Conservation (phyloP, 1,140 invertebrate genomes). For the Bombus pascuorum region DNA sequence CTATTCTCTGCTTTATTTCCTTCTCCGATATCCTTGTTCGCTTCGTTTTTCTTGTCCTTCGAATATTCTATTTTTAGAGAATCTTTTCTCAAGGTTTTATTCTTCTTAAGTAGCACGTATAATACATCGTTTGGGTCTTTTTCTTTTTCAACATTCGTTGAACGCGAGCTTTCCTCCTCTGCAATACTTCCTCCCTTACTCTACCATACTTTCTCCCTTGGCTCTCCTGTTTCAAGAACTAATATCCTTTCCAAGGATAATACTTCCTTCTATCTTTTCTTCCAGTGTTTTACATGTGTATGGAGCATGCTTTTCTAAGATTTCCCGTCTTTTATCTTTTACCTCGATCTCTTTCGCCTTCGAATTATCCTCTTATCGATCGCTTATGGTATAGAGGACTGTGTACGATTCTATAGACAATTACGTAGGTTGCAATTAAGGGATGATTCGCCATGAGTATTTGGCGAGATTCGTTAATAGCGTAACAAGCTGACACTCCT, state of each 20-base stretch:
- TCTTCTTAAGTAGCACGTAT: no score
- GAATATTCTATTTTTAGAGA: background rate
- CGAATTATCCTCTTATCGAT: no score
- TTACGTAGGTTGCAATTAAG: no score
- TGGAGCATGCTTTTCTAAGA: no score
- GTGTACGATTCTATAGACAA: no score
- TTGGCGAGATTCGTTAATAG: background rate
- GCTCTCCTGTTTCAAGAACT: no score
- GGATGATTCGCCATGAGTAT: background rate
- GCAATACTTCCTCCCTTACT: no score
- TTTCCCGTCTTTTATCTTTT: no score
- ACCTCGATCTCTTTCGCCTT: no score
- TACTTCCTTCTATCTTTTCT: background rate
- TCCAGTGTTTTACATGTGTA: background rate
- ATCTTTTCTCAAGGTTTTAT: no score
- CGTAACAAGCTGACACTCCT: background rate
- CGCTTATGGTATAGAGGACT: no score
- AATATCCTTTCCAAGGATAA: background rate
- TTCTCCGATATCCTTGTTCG: background rate
- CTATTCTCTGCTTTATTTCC: background rate
- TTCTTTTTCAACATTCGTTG: background rate
- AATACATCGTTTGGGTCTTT: background rate
- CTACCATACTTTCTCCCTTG: background rate
- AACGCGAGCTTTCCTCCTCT: background rate
- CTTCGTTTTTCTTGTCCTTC: background rate